These are phyloP conservation scores for Montipora cactus DNA, from an alignment of 64 coral and sea anemone species.

Conservation along the genomic window DNA sequence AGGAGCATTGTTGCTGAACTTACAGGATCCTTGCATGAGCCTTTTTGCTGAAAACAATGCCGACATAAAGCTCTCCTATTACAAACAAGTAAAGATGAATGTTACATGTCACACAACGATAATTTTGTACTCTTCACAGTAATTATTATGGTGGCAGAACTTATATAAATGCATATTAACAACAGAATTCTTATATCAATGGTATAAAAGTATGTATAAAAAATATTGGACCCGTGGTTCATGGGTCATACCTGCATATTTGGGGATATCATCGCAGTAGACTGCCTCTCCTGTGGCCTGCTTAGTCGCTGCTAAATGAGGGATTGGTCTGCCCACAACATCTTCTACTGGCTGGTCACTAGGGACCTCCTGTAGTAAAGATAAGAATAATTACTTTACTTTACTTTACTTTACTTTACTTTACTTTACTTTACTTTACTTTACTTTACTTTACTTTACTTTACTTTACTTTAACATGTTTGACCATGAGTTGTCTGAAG, in stretches of 20 bases:
- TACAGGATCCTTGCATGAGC: slow-evolving; percentile 83
- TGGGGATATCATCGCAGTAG: slow-evolving; percentile 90
- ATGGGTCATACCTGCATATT: slow-evolving; percentile 53
- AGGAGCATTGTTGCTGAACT: not conserved
- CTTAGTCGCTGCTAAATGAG: slow-evolving; percentile 82
- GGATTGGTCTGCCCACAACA: slow-evolving; percentile 80
- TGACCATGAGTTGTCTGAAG: too few relatives aligned
- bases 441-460: too few relatives aligned
- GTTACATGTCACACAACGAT: not conserved
- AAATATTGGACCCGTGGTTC: not conserved
- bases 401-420: too few relatives aligned
- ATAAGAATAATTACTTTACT: not conserved
- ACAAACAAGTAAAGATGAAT: not conserved
- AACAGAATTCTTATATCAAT: too few relatives aligned
- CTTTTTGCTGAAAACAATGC: slow-evolving; percentile 63
- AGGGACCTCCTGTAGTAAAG: slow-evolving; percentile 77
- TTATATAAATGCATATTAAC: too few relatives aligned
- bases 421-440: too few relatives aligned
- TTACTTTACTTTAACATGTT: too few relatives aligned
- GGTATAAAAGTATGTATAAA: too few relatives aligned
- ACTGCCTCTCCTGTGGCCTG: slow-evolving; percentile 88
- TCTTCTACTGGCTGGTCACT: slow-evolving; percentile 72
- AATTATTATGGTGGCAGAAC: too few relatives aligned
- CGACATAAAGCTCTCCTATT: slow-evolving; percentile 70
- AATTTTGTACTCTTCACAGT: not conserved